Evolutionary conservation across 2,113 vertebrate genomes (phyloP).

Genomic region (Nettapus auritus): DNA sequence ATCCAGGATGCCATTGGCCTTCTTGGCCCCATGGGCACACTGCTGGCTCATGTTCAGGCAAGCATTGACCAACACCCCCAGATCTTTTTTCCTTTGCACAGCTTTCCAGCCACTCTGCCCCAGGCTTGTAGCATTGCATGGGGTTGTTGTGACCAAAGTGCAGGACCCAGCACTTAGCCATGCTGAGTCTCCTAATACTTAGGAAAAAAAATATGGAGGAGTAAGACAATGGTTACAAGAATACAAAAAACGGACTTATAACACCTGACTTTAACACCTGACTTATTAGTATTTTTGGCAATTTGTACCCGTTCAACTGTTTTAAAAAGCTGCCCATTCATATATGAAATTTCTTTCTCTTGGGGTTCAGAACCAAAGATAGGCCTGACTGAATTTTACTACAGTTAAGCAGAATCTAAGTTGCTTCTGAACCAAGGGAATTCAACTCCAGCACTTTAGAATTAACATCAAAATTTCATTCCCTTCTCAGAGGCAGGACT

Average conservation of each 20-base stretch:
- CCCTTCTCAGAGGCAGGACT: background rate
- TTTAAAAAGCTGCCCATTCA: background rate
- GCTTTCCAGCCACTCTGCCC: no score
- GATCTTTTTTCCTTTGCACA: no score
- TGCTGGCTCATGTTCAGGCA: no score
- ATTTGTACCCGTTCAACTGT: background rate
- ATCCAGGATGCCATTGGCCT: no score
- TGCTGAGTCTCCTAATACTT: no score
- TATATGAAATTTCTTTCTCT: background rate
- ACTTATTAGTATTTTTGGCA: background rate
- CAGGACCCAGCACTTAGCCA: no score
- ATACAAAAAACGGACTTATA: no score
- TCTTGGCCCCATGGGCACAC: no score
- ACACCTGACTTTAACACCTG: accelerated
- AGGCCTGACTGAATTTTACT: background rate
- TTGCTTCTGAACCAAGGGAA: background rate
- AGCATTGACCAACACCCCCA: no score
- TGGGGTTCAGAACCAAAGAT: background rate
- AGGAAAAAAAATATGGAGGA: background rate
- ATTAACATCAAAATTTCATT: background rate
- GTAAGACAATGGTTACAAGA: no score
- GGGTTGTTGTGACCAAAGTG: no score
- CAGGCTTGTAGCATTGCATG: no score
- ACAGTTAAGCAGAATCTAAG: background rate
- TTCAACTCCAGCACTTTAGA: background rate